These are phyloP conservation scores for Buceros bicornis DNA, from an alignment of 2,797 vertebrate species.

Conservation along the genomic window DNA sequence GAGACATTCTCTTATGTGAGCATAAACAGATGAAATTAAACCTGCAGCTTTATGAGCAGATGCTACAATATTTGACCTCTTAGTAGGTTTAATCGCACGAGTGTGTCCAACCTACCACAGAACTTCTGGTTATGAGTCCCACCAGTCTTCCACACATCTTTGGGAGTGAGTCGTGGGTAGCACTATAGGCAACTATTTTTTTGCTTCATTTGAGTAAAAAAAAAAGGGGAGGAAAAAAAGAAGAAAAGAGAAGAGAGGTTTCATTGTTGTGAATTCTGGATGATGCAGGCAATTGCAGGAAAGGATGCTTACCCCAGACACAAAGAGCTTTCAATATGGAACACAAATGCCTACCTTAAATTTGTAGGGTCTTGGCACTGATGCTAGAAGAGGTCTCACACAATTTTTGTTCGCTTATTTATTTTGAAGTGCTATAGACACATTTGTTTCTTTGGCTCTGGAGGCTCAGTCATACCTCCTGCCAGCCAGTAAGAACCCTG, in stretches of 20 bases:
- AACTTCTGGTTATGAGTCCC: neutral
- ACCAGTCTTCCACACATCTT: neutral
- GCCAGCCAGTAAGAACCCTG: neutral
- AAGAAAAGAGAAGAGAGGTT: accelerated
- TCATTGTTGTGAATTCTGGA: neutral
- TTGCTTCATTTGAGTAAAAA: accelerated
- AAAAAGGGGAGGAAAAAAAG: too few species aligned
- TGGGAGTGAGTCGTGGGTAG: neutral
- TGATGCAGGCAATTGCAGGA: neutral
- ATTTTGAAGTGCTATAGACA: neutral
- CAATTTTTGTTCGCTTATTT: neutral
- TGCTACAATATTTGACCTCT: neutral
- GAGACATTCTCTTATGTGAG: neutral
- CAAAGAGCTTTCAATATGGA: neutral
- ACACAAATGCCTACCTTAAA: neutral
- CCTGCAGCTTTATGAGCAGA: neutral
- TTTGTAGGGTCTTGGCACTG: neutral
- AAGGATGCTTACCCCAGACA: neutral
- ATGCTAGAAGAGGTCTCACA: neutral
- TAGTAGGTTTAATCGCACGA: neutral
- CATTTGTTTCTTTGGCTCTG: neutral
- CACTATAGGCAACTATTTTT: neutral
- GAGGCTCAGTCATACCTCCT: neutral
- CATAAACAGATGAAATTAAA: neutral
- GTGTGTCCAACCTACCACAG: neutral